Evolutionary conservation across 2,888 invertebrate genomes (phyloP).

Genomic region (Eristalinus aeneus): DNA sequence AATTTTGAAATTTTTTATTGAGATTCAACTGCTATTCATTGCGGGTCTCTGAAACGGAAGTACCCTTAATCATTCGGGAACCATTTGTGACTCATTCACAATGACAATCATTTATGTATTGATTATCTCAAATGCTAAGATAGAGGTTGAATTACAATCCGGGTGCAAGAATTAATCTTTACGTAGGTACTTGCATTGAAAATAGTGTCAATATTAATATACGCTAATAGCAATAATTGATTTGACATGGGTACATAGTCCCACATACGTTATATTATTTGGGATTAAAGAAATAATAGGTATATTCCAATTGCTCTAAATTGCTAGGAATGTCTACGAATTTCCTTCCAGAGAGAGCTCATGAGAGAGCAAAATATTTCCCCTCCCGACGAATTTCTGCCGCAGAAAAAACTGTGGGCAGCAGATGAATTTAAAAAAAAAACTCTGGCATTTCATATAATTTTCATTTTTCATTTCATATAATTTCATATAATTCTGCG

Average conservation of each 20-base stretch:
- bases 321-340: no score
- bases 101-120: slow-evolving; percentile 33
- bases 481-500: no score
- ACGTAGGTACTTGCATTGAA: slow-evolving; percentile 12
- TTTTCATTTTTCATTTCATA: no score
- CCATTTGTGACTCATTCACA: slow-evolving; percentile 54
- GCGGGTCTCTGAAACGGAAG: slow-evolving; percentile 34
- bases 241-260: neutral
- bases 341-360: no score
- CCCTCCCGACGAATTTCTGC: no score
- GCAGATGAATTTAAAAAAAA: no score
- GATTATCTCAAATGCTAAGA: slow-evolving; percentile 36
- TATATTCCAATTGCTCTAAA: no score
- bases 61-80: neutral
- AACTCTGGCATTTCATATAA: no score
- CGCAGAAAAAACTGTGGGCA: no score
- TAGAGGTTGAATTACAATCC: neutral
- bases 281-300: no score
- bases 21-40: slow-evolving; percentile 30
- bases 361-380: no score
- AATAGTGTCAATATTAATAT: neutral
- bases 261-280: neutral
- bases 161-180: slow-evolving; percentile 54
- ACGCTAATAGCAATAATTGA: neutral
- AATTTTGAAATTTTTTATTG: neutral